Evolutionary conservation across 2,888 invertebrate genomes (phyloP), one percentile per base, ranked within the genome.

Genomic region (Ryuthela nishihirai): DNA sequence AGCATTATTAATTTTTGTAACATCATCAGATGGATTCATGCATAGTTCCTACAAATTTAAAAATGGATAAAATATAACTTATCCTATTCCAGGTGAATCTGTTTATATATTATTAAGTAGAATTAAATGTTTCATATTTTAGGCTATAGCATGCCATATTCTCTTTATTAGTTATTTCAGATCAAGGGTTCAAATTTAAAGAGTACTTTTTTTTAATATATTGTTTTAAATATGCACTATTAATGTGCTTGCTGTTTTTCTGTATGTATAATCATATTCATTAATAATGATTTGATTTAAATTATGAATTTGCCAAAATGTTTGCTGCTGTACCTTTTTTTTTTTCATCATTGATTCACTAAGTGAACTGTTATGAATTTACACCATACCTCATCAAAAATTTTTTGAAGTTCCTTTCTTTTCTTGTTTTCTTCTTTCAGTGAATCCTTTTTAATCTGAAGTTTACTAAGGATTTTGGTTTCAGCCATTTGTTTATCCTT

Each of bases 401-500:
- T 84, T 64, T 82, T 83, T 63, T 81, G 77, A 32, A 89, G 74
- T 67, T 85, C 81, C 32, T 80, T 80, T n/a, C 82, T 77, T 63
- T 83, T 83, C 67, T 83, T 84, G 52, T 82, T 78, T 70, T 87
- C 87, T 36, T 81, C 79, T 59, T 81, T 81, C 10, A 88, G 78
- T 43, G 78, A 81, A 48, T 84, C 83, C 65, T 81, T 81, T 12
- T 82, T 80, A 5, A 83, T 80, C 69, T 84, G 85, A 0, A 81
- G 76, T 65, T 71, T 79, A 10, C 85, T 83, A 46, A 79, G 76
- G 0, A 82, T 75, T 50, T 82, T 80, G 1, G 85, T 85, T 69
- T 89, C 87, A 0, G 74, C 71, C 65, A 82, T 83, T 71, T 88
- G 85, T 23, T 80, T 78, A 6, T 75, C 78, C 52, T 81, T 81